These are phyloP conservation scores for Sebastes kiyomatsui DNA, from an alignment of 2,797 vertebrate species.

Conservation along the genomic window DNA sequence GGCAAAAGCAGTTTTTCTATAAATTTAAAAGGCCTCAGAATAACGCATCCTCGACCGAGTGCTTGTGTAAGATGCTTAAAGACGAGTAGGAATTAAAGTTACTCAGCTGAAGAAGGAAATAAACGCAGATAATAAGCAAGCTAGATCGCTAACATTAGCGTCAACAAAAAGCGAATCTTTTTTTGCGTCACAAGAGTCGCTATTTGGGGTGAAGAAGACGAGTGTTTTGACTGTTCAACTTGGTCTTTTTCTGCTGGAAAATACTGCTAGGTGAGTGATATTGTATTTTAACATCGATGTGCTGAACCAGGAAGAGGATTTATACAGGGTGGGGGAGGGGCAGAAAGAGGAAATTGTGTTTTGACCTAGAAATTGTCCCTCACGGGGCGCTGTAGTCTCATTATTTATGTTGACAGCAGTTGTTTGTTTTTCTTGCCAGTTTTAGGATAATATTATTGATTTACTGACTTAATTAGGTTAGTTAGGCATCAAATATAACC, in stretches of 20 bases:
- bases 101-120: not conserved
- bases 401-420: not conserved
- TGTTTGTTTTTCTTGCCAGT: too few relatives aligned
- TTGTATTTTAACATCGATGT: not conserved
- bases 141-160: too few relatives aligned
- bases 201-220: not conserved
- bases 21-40: conserved; percentile 71
- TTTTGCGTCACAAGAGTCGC: too few relatives aligned
- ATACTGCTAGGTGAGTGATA: conserved; percentile 56
- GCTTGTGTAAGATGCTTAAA: conserved; percentile 56
- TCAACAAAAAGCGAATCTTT: too few relatives aligned
- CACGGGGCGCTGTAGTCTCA: conserved; percentile 40
- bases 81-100: conserved; percentile 43
- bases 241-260: not conserved
- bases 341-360: conserved; percentile 25
- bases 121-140: too few relatives aligned
- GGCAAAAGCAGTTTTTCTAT: conserved; percentile 78
- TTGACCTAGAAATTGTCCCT: conserved; percentile 7
- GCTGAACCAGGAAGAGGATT: conserved; percentile 67
- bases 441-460: not conserved
- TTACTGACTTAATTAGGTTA: too few relatives aligned
- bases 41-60: conserved; percentile 79
- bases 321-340: conserved; percentile 75
- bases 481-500: not conserved
- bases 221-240: not conserved